Conservation (phyloP, 2,888 invertebrate species). For the Arctia plantaginis region DNA sequence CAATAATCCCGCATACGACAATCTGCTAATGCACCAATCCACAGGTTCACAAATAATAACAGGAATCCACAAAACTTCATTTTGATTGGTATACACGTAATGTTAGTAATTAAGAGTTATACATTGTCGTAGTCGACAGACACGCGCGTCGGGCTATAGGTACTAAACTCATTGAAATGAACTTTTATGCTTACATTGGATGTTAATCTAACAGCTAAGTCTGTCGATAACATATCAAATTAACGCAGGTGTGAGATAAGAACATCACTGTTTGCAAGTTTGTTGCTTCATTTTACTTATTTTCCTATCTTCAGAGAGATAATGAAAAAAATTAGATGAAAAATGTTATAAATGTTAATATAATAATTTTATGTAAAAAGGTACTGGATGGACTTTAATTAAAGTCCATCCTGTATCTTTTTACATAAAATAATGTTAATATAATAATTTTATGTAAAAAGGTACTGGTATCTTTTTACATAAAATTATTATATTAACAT, state of each 20-base stretch:
- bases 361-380: background rate
- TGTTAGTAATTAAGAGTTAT: slow-evolving; percentile 14
- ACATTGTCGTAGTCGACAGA: slow-evolving; percentile 29
- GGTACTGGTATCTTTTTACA: too few relatives aligned
- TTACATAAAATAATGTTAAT: too few relatives aligned
- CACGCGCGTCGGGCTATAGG: slow-evolving; percentile 19
- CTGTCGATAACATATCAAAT: slow-evolving; percentile 73
- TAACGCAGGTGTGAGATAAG: slow-evolving; percentile 75
- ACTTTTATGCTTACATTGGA: slow-evolving; percentile 31
- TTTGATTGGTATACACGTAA: slow-evolving; percentile 30
- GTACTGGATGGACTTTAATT: background rate
- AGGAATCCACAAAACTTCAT: slow-evolving; percentile 58
- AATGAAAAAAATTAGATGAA: background rate
- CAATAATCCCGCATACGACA: slow-evolving; percentile 74
- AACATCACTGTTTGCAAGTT: slow-evolving; percentile 41
- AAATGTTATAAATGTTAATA: background rate
- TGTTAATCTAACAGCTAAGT: slow-evolving; percentile 55
- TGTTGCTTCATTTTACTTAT: slow-evolving; percentile 21
- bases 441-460: too few relatives aligned
- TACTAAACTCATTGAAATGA: slow-evolving; percentile 44
- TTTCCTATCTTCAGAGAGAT: background rate
- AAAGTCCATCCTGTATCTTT: too few relatives aligned
- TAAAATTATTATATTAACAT: too few relatives aligned
- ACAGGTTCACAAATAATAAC: slow-evolving; percentile 58
- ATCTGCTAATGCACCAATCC: slow-evolving; percentile 59